These are phyloP conservation scores for Xyliphius kryptos DNA, from an alignment of 2,113 vertebrate species.

Conservation along the genomic window DNA sequence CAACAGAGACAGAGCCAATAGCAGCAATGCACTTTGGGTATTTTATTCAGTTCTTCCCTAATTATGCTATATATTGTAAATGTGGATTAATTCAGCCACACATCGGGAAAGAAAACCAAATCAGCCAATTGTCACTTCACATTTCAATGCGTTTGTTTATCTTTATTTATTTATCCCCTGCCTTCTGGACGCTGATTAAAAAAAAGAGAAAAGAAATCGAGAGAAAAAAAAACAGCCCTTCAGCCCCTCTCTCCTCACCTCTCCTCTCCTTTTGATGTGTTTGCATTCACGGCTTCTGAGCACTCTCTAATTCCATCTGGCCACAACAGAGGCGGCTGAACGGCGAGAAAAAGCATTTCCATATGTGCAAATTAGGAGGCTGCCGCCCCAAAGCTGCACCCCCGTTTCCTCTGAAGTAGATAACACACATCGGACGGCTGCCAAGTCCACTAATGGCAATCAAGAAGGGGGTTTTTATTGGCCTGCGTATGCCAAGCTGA, in stretches of 20 bases:
- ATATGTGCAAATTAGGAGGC: conserved; percentile 96
- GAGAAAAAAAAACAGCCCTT: too few species aligned
- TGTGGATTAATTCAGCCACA: too few species aligned
- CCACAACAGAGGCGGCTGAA: conserved; percentile 87
- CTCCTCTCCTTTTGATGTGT: conserved; percentile 72
- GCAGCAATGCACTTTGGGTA: too few species aligned
- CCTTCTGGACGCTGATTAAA: too few species aligned
- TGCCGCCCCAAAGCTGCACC: conserved; percentile 76
- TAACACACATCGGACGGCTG: conserved; percentile 59
- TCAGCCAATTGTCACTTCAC: too few species aligned
- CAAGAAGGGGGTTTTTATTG: conserved; percentile 68
- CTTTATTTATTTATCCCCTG: too few species aligned
- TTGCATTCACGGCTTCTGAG: conserved; percentile 94
- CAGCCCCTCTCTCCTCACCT: conserved; percentile 38
- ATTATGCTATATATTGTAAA: too few species aligned
- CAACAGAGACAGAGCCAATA: too few species aligned
- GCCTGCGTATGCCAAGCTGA: conserved; percentile 47
- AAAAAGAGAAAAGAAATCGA: too few species aligned
- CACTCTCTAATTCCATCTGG: conserved; percentile 96
- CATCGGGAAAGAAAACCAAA: too few species aligned
- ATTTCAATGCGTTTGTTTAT: too few species aligned
- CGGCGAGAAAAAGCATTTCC: conserved; percentile 92
- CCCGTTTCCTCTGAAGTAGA: conserved; percentile 78
- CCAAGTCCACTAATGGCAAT: conserved; percentile 83
- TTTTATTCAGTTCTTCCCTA: too few species aligned